Percentiles rank a stretch among this genome's conserved stretches.
Conservation (phyloP, 1,140 invertebrate species). For the Camponotus vicinus region DNA sequence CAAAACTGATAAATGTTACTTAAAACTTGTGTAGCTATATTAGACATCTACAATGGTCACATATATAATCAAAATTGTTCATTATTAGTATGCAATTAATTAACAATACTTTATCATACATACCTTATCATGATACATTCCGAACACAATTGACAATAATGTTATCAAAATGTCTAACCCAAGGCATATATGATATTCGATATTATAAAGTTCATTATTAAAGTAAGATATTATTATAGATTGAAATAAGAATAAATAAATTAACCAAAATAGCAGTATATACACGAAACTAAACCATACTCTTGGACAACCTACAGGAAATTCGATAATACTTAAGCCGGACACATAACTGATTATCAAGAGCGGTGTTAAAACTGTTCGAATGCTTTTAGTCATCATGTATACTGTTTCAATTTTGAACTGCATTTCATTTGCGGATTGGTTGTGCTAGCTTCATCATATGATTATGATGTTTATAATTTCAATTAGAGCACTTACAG, state of each 20-base stretch:
- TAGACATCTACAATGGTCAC: too few relatives aligned
- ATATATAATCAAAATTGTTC: too few relatives aligned
- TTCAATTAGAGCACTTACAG: not conserved
- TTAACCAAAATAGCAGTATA: not conserved
- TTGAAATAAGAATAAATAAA: not conserved
- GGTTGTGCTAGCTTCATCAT: not conserved
- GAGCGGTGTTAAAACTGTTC: not conserved
- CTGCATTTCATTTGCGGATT: not conserved
- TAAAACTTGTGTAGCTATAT: too few relatives aligned
- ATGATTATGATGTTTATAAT: not conserved
- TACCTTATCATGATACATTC: constrained; percentile 11
- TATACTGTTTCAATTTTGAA: not conserved
- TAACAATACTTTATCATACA: not conserved
- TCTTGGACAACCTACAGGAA: not conserved
- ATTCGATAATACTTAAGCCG: constrained; percentile 5
- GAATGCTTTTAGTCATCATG: not conserved
- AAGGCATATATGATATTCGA: not conserved
- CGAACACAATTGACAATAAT: not conserved
- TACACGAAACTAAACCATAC: constrained; percentile 7
- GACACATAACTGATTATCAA: not conserved
- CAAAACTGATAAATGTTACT: too few relatives aligned
- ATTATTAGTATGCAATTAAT: not conserved
- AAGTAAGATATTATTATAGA: not conserved
- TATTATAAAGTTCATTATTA: not conserved
- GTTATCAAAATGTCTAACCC: not conserved